Percentiles rank a stretch among this genome's conserved stretches.
phyloP scores from a whole-genome alignment of 2,888 invertebrate species.

The Baronia brevicornis region DNA sequence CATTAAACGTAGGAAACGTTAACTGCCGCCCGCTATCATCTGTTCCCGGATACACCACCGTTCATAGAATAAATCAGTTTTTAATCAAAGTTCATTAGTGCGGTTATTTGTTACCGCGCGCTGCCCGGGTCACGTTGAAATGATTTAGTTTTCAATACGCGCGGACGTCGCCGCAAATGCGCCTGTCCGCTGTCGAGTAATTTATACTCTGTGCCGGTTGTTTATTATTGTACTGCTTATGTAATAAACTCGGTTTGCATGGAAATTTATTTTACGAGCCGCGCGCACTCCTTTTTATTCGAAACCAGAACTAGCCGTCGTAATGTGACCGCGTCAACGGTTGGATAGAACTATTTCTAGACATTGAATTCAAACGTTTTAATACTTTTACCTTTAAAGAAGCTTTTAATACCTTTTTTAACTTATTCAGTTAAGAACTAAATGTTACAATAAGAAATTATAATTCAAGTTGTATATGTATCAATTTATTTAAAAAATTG shows the following conservation, averaged over 20 bases:
- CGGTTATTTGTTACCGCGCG: conserved; percentile 43
- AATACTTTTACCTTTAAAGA: too few species aligned
- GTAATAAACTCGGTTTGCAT: conserved; percentile 51
- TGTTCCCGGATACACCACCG: conserved; percentile 29
- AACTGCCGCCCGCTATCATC: conserved; percentile 4
- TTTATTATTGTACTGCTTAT: conserved; percentile 51
- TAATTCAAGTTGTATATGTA: too few species aligned
- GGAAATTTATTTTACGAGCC: conserved; percentile 37
- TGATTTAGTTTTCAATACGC: conserved; percentile 67
- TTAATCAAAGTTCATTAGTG: conserved; percentile 62
- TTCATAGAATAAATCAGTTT: conserved; percentile 55
- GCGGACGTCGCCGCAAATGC: conserved; percentile 49
- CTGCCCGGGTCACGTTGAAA: conserved; percentile 45
- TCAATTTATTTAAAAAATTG: too few species aligned
- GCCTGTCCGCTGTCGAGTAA: conserved; percentile 44
- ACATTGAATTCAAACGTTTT: neutral
- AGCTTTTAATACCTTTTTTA: too few species aligned
- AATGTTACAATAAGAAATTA: too few species aligned
- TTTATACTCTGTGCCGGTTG: conserved; percentile 56
- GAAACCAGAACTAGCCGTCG: neutral
- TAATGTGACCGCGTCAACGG: conserved; percentile 2
- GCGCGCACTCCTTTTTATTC: conserved; percentile 9
- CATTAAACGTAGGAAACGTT: conserved; percentile 1
- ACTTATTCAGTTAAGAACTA: too few species aligned
- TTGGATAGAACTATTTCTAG: neutral